phyloP scores from a whole-genome alignment of 2,888 invertebrate genomes.

The Tineola bisselliella region DNA sequence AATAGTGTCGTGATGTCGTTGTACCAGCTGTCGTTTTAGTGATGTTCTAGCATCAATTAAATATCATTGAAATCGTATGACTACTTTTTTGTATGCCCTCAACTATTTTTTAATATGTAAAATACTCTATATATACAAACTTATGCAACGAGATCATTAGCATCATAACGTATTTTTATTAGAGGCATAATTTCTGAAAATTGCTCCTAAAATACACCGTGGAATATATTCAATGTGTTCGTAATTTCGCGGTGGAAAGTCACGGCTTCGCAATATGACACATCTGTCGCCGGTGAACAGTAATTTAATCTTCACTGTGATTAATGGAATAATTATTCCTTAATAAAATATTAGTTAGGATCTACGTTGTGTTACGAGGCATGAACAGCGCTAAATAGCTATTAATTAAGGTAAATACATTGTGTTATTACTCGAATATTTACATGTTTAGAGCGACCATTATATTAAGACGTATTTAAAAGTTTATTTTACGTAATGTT shows the following conservation, averaged over 20 bases:
- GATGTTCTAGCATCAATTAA: too few relatives aligned
- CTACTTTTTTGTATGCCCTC: too few relatives aligned
- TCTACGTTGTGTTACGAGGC: neutral
- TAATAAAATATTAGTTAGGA: neutral
- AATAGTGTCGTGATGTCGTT: too few relatives aligned
- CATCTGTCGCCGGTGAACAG: conserved; percentile 30
- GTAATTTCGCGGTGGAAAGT: conserved; percentile 20
- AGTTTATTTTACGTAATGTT: too few relatives aligned
- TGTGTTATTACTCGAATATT: too few relatives aligned
- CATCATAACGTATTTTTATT: neutral
- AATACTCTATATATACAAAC: too few relatives aligned
- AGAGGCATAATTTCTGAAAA: neutral
- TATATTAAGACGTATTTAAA: too few relatives aligned
- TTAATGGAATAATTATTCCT: conserved; percentile 31
- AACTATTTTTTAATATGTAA: too few relatives aligned
- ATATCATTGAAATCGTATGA: too few relatives aligned
- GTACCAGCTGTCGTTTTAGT: too few relatives aligned
- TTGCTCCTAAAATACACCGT: neutral
- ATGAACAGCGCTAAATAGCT: neutral
- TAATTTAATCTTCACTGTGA: conserved; percentile 33
- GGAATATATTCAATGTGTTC: conserved; percentile 11
- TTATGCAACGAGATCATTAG: neutral
- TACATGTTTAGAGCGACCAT: too few relatives aligned
- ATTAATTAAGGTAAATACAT: too few relatives aligned
- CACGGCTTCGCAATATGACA: conserved; percentile 19